Evolutionary conservation across 1,140 invertebrate genomes (phyloP).

Genomic region (Hylaeus anthracinus): DNA sequence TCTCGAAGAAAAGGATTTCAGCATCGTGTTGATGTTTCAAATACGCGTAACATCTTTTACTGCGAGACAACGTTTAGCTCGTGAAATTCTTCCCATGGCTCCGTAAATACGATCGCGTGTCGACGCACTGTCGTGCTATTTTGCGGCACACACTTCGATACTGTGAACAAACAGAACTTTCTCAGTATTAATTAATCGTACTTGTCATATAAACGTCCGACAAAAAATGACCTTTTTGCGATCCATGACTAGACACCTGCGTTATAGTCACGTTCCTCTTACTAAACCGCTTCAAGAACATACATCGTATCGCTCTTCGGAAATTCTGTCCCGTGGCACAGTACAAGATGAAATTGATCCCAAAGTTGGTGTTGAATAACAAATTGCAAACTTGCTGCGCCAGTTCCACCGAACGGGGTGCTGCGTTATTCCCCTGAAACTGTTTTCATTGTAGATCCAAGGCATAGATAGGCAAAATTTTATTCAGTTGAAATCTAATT

Average conservation of each 20-base stretch:
- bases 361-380: constrained; percentile 92
- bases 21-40: background rate
- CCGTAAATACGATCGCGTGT: constrained; percentile 76
- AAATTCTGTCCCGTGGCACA: constrained; percentile 92
- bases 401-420: constrained; percentile 72
- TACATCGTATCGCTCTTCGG: constrained; percentile 81
- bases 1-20: background rate
- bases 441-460: constrained; percentile 1
- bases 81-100: constrained; percentile 79
- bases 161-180: constrained; percentile 20
- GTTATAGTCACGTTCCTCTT: constrained; percentile 44
- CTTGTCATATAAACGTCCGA: background rate
- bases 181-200: background rate
- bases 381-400: constrained; percentile 83
- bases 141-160: constrained; percentile 13
- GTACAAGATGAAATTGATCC: constrained; percentile 93
- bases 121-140: constrained; percentile 70
- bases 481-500: too few species aligned
- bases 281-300: constrained; percentile 74
- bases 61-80: constrained; percentile 76
- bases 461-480: background rate
- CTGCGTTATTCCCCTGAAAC: constrained; percentile 53
- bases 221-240: constrained; percentile 38
- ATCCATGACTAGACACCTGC: constrained; percentile 44
- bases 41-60: constrained; percentile 9